Evolutionary conservation across 2,113 vertebrate genomes (phyloP).

Genomic region (Pteruthius melanotis): DNA sequence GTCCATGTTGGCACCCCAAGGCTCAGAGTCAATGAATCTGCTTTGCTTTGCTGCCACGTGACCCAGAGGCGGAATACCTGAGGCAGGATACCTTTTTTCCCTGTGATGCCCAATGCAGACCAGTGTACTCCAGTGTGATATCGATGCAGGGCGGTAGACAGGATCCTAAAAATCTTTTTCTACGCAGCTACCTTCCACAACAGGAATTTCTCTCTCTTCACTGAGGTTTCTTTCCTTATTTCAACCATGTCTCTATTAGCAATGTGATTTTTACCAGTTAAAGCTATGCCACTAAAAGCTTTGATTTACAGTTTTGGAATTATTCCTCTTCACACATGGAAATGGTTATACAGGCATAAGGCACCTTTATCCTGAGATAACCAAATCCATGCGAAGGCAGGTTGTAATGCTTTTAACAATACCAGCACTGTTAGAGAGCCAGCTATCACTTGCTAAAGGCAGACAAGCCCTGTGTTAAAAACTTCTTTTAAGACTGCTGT

Average conservation of each 20-base stretch:
- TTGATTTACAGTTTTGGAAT: conserved; percentile 3
- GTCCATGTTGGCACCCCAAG: rapidly evolving
- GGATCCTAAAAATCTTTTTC: background rate
- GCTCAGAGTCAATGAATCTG: rapidly evolving
- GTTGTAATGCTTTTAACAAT: conserved; percentile 22
- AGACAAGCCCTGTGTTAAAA: background rate
- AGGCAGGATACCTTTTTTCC: background rate
- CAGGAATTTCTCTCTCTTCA: background rate
- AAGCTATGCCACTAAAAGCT: background rate
- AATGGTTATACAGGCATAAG: conserved; percentile 13
- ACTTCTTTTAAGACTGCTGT: conserved; percentile 21
- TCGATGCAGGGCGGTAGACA: background rate
- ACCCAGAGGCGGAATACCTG: background rate
- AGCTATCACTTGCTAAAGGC: background rate
- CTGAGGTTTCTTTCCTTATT: background rate
- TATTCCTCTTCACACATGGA: conserved; percentile 51
- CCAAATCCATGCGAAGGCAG: conserved; percentile 31
- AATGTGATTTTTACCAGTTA: background rate
- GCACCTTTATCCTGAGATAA: conserved; percentile 51
- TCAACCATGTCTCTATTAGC: background rate
- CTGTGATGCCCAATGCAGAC: background rate
- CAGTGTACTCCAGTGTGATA: background rate
- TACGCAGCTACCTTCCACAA: background rate
- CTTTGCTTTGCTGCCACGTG: background rate
- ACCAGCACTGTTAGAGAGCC: conserved; percentile 13